These are phyloP conservation scores for Gandaritis pyraliata DNA, from an alignment of 2,888 invertebrate genomes.

Conservation along the genomic window DNA sequence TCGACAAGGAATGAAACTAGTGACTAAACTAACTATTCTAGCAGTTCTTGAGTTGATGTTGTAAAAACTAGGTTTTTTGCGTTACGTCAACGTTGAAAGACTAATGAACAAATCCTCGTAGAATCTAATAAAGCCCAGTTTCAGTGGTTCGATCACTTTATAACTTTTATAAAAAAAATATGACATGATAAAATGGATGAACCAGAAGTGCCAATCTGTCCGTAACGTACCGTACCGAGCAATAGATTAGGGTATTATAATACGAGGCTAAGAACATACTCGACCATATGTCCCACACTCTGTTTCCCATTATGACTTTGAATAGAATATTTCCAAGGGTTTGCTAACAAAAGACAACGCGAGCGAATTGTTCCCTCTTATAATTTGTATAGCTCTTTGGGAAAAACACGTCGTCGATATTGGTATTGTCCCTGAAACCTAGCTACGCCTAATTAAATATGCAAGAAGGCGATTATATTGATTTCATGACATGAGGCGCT, in stretches of 20 bases:
- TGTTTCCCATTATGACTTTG: conserved; percentile 1
- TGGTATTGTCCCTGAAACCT: not conserved
- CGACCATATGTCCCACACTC: conserved; percentile 11
- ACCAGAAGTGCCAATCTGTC: not conserved
- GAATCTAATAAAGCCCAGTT: conserved; percentile 3
- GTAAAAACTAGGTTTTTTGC: conserved; percentile 20
- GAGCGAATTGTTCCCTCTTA: conserved; percentile 19
- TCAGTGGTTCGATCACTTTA: conserved; percentile 4
- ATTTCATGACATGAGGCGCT: not conserved
- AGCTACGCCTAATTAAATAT: not conserved
- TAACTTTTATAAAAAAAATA: too few relatives aligned
- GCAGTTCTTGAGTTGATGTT: conserved; percentile 15
- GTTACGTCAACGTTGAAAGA: conserved; percentile 14
- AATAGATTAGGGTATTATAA: too few relatives aligned
- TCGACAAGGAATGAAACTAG: conserved; percentile 16
- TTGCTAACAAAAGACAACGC: conserved; percentile 19
- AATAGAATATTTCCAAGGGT: conserved; percentile 20
- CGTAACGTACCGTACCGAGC: too few relatives aligned
- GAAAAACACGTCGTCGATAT: not conserved
- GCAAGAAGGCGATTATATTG: not conserved
- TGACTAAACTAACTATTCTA: conserved; percentile 3
- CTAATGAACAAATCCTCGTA: not conserved
- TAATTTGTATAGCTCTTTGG: conserved; percentile 7
- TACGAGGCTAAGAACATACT: conserved; percentile 11
- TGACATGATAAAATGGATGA: not conserved